Evolutionary conservation across 2,888 invertebrate genomes (phyloP), one percentile per base, ranked within the genome.

Genomic region (Fragum whitleyi): DNA sequence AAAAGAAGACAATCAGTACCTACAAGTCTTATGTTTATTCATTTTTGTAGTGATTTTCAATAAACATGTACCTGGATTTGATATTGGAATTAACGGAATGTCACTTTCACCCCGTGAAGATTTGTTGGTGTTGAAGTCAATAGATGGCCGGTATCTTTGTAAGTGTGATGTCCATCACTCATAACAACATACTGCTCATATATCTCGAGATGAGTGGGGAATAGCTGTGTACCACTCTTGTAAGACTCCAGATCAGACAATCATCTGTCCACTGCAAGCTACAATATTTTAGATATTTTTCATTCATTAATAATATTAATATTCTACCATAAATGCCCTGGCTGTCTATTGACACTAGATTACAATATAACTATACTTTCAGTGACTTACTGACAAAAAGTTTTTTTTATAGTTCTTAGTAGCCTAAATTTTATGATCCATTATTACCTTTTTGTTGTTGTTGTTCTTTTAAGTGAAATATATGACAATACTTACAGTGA

Each of bases 181-280:
- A 42, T 36, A 26, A 28, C 59, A 21, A 55, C 23, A 42, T 53
- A 7, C 42, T 36, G 36, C 32, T 76, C 23, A 42, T 32, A 42
- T 19, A 36, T 14, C 32, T 76, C 70, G 5, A 76, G 69, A 29
- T 76, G 62, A n/a, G 76, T 70, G 21, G 39, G 47, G 53, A 70
- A 70, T 16, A 51, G 42, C 55, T 42, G 68, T 11, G 14, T 61
- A n/a, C 70, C 70, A 28, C 14, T 26, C 32, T 70, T 70, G 47
- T 75, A 68, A 14, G 57, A 16, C 36, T 75, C 59, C 21, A 75
- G 59, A 68, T 75, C 75, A 36, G 51, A n/a, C 59, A 76, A 59
- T 32, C 76, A 76, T n/a, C 26, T 11, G 42, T 76, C 76, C 28
- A 76, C 26, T 28, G 75, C 67, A 28, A 75, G 36, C 75, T 75